Base-by-base conservation (phyloP, 1,140 invertebrate species). In the Rhagoletis pomonella region DNA sequence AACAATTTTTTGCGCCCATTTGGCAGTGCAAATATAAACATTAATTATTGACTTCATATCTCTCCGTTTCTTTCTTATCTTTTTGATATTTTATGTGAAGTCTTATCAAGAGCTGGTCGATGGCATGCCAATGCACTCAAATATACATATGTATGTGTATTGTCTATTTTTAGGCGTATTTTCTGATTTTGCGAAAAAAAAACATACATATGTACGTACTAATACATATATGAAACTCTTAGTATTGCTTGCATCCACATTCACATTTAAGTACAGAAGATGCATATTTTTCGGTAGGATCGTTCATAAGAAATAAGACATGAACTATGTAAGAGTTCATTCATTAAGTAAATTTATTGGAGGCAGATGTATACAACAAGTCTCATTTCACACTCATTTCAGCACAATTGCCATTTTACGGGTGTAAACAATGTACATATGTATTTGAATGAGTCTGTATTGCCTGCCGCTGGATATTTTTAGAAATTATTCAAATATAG, bases 321-420 rank as follows among this genome's bases (percentile, higher is more conserved):
- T 29, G 29, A 29, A 29, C 29, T 29, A 29, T 29, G 29, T 55
- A 55, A 55, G 50, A 55, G 50, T 55, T 10, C 10, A 10, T 3
- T 10, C 10, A 55, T 55, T 55, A 55, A 55, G 12, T 62, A 62
- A 14, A 62, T 62, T 62, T n/a, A 62, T 62, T 5, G 50, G 50
- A 62, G 4, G n/a, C 60, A 62, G n/a, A 9, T 62, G n/a, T n/a
- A 62, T 4, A 14, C 42, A 44, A 7, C 4, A 39, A 39, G 64
- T 50, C 44, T 81, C 14, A 5, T 55, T 58, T 3, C 17, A 55
- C 7, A 29, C 19, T 19, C 73, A 81, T 55, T 81, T 50, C 50
- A 81, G 44, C 73, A 55, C 17, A 81, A 50, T 81, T 81, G 73
- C 73, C 50, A 58, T 58, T 81, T 81, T 19, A 81, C 55, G 44